A percentile compares a stretch with the other conserved stretches of the same genome.
Evolutionary conservation across 2,888 invertebrate genomes (phyloP).

Genomic region (Cheilosia variabilis): DNA sequence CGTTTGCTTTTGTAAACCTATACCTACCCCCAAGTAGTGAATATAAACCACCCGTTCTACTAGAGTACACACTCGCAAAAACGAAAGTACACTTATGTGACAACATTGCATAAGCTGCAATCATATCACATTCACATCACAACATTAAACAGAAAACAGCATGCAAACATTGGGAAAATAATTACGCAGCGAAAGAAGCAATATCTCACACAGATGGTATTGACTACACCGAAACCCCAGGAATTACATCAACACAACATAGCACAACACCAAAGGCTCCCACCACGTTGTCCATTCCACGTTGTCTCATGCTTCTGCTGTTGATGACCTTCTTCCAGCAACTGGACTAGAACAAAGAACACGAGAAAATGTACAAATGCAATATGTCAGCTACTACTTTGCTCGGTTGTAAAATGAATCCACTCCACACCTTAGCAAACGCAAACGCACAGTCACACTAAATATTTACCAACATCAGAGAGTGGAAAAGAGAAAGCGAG

Average conservation of each 20-base stretch:
- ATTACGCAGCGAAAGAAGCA: conserved; percentile 36
- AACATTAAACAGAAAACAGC: conserved; percentile 12
- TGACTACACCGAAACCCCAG: conserved; percentile 27
- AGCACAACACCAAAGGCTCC: not conserved
- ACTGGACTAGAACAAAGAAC: conserved; percentile 63
- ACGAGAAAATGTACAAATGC: conserved; percentile 20
- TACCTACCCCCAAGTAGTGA: not conserved
- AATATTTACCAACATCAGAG: not conserved
- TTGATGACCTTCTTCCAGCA: conserved; percentile 65
- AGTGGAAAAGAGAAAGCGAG: conserved; percentile 17
- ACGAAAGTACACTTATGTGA: conserved; percentile 24
- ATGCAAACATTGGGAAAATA: conserved; percentile 19
- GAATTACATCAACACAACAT: conserved; percentile 5
- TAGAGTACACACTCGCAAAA: conserved; percentile 8
- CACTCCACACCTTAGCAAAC: not conserved
- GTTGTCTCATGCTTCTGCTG: conserved; percentile 28
- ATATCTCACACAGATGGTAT: conserved; percentile 28
- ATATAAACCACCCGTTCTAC: conserved; percentile 10
- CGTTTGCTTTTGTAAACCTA: too few species aligned
- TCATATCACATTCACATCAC: conserved; percentile 5
- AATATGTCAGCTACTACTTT: conserved; percentile 13
- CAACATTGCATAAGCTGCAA: conserved; percentile 30
- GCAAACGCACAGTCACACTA: not conserved
- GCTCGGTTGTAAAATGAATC: conserved; percentile 4
- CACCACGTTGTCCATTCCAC: conserved; percentile 14